Evolutionary conservation across 1,140 invertebrate genomes (phyloP).

Genomic region (Orchesella cincta): DNA sequence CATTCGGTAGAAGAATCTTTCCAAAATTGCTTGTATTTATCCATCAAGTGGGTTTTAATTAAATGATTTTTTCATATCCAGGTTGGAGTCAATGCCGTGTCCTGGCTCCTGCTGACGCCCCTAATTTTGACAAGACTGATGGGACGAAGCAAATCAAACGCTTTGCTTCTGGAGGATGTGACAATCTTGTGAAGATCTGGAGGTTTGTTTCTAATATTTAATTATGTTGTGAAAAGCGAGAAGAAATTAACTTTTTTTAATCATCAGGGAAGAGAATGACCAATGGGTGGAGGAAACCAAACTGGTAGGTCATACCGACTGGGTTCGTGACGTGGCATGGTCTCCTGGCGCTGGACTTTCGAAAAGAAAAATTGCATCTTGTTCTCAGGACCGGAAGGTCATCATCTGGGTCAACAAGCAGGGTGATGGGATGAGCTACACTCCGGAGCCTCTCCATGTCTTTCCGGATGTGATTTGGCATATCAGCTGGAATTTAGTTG

Average conservation of each 20-base stretch:
- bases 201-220: too few relatives aligned
- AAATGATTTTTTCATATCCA: constrained; percentile 66
- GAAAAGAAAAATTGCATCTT: constrained; percentile 66
- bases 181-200: constrained; percentile 98
- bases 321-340: constrained; percentile 73
- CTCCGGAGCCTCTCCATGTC: constrained; percentile 77
- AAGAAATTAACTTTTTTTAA: not conserved
- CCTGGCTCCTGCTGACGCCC: constrained; percentile 88
- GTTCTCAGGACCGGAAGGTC: constrained; percentile 82
- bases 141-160: constrained; percentile 65
- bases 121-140: constrained; percentile 65
- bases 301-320: constrained; percentile 67
- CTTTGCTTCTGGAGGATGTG: constrained; percentile 94
- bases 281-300: constrained; percentile 67
- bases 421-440: constrained; percentile 72
- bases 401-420: constrained; percentile 92
- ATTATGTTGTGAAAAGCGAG: too few relatives aligned
- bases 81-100: constrained; percentile 95
- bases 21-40: too few relatives aligned
- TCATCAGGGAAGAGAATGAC: constrained; percentile 57
- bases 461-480: constrained; percentile 99
- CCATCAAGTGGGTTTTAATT: too few relatives aligned
- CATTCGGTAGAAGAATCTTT: constrained; percentile 60
- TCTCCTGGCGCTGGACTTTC: constrained; percentile 65
- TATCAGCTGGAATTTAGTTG: constrained; percentile 96